Base-by-base conservation (phyloP, 2,113 vertebrate genomes). In the Gadus macrocephalus region DNA sequence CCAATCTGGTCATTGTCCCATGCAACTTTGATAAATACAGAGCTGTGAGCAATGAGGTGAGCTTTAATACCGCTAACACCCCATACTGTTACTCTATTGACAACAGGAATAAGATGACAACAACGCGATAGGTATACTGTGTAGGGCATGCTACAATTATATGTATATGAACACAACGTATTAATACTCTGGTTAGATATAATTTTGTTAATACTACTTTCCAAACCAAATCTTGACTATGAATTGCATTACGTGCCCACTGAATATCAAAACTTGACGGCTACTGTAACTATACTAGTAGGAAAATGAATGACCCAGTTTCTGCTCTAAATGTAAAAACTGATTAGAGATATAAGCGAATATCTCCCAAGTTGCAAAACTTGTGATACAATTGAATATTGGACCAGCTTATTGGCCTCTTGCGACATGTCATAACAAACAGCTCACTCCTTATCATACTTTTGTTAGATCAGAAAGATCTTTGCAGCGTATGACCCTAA, bases 1-100 rank as follows among this genome's bases (percentile, higher is more conserved):
- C 96, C 6, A 87, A 92, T 73, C 90, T 99, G 72, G 90, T 92
- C 62, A 98, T 99, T 76, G 93, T 97, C 67, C 94, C 94, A 31
- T 75, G 82, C 59, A 97, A 98, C 84, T 99, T 98, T 83, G 91
- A 94, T 82, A 98, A 98, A 84, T 99, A 99, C 0, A 64, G 79
- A 88, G 91, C 93, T 84, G 94, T 96, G 79, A 98, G 97, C 83
- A 82, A 89, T 75, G 92, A 98, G 94, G 97, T 98, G 89, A 91
- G 78, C 17, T 16, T 35, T 49, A 58, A 25, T 16, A 59, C 15
- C 15, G 8, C 58, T 59, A 11, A 15, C 17, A 17, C 58, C 58
- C 15, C 15, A 58, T 17, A 59, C 58, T 59, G 19, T 19, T 17
- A 59, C 1, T 2, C 55, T 58, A 17, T 15, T 58, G 55, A 1